Base-by-base conservation (phyloP, 1,140 invertebrate genomes). In the Papilio xuthus region DNA sequence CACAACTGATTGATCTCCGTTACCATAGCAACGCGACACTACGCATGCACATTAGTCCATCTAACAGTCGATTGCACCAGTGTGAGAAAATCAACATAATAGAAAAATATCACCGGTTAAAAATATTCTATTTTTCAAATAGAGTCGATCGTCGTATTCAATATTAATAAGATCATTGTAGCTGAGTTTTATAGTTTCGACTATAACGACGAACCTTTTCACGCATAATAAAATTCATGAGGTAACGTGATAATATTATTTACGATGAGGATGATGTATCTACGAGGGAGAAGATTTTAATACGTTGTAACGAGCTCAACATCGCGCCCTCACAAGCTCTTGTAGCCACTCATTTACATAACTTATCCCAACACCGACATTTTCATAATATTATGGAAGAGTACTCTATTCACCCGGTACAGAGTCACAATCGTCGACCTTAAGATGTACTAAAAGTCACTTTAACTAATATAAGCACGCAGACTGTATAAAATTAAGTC, bases 171-270 rank as follows among this genome's bases (percentile, higher is more conserved):
- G 10, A 15, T 28, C 13, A 4, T 15, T 28, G 26, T 28, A 32
- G 20, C 28, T 23, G 60, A 67, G 4, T 28, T 67, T 67, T 67
- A 67, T 32, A 67, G 60, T 67, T 67, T 67, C 56, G 26, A 15
- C n/a, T 67, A 67, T 67, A 67, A 18, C 26, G 60, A 32, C 1
- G 26, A 28, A 67, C 26, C 60, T 67, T 67, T 67, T 67, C 26
- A 15, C 60, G 60, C 4, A 67, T 67, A 67, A 67, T 67, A 67
- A 67, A 67, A 67, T 67, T 67, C 60, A 67, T 67, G 60, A 67
- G 60, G 26, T 28, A 15, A 15, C 60, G 23, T 67, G 26, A 67
- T 67, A 32, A 67, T 15, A 67, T 67, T 67, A 67, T 67, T 67
- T 67, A 67, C 26, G 26, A 67, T 12, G 26, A 67, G 60, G 60